Evolutionary conservation across 2,113 vertebrate species (phyloP).

Genomic region (Sturnus vulgaris): DNA sequence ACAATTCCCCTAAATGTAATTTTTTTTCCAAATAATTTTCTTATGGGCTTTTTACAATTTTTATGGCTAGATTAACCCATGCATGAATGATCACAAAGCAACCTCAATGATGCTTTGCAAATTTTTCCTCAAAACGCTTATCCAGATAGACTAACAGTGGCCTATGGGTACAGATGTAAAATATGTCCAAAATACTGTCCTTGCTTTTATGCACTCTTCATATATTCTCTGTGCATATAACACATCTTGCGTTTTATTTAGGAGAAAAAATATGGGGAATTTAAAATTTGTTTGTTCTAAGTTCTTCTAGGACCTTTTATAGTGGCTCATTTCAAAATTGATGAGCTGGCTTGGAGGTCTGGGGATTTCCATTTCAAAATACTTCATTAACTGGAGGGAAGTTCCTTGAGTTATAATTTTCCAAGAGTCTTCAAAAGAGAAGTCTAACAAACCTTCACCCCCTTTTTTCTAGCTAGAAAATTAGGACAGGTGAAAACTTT

Average conservation of each 20-base stretch:
- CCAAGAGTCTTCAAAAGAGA: not conserved
- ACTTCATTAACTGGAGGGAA: not conserved
- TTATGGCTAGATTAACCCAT: not conserved
- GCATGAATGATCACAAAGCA: not conserved
- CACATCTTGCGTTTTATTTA: not conserved
- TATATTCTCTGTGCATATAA: not conserved
- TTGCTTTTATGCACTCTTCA: not conserved
- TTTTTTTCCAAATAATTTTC: not conserved
- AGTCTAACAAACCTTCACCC: not conserved
- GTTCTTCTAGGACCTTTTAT: not conserved
- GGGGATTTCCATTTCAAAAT: not conserved
- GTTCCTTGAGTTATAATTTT: not conserved
- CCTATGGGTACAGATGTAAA: not conserved
- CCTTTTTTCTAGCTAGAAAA: not conserved
- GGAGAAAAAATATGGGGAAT: not conserved
- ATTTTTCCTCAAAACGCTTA: not conserved
- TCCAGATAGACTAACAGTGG: not conserved
- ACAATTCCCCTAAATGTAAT: not conserved
- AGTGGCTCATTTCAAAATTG: not conserved
- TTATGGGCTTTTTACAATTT: not conserved
- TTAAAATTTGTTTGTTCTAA: not conserved
- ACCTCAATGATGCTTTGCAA: not conserved
- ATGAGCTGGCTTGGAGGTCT: not conserved
- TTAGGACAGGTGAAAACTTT: not conserved
- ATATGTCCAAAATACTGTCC: not conserved